Percentiles rank a stretch among this genome's conserved stretches.
phyloP scores from a whole-genome alignment of 2,888 invertebrate genomes.

The Eumacrocentrus americanus region DNA sequence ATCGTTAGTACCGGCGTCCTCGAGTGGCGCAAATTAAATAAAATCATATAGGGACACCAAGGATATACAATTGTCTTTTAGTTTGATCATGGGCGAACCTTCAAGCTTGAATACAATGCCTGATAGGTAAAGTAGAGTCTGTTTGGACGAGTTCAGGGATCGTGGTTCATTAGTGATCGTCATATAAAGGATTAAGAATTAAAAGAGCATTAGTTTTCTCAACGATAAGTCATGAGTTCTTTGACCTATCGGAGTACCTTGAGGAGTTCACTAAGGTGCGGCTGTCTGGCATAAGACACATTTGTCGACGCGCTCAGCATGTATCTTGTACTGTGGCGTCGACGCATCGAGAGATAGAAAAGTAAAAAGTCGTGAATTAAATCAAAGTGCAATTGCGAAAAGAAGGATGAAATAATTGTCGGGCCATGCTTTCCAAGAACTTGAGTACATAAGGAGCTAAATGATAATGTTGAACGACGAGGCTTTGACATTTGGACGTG shows the following conservation, averaged over 20 bases:
- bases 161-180: background rate
- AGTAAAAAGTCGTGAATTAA: background rate
- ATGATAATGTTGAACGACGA: background rate
- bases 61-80: too few relatives aligned
- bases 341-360: background rate
- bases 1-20: slow-evolving; percentile 3
- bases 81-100: too few relatives aligned
- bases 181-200: background rate
- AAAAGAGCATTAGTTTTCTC: background rate
- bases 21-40: slow-evolving; percentile 3
- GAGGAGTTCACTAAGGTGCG: too few relatives aligned
- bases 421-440: background rate
- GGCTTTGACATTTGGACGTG: slow-evolving; percentile 2
- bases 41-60: slow-evolving; percentile 11
- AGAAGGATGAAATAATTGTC: background rate
- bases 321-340: too few relatives aligned
- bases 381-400: background rate
- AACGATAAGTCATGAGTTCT: too few relatives aligned
- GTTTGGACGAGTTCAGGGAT: background rate
- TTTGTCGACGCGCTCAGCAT: too few relatives aligned
- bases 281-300: too few relatives aligned
- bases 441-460: background rate
- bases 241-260: too few relatives aligned
- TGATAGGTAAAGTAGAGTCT: too few relatives aligned
- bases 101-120: background rate